Percentiles rank a stretch among this genome's conserved stretches.
Conservation (phyloP, 1,140 invertebrate genomes). For the Asobara japonica region DNA sequence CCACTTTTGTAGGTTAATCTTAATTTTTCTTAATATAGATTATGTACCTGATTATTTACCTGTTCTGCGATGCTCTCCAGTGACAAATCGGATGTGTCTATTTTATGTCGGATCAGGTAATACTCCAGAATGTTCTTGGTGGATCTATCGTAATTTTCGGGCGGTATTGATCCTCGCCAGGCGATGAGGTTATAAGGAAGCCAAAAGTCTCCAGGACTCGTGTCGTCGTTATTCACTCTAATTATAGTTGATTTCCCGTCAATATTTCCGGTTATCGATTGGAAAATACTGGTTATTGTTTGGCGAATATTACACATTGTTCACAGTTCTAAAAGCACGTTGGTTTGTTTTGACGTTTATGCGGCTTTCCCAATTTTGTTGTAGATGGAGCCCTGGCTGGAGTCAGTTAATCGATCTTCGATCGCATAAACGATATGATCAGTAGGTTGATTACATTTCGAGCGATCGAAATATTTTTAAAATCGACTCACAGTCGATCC, state of each 20-base stretch:
- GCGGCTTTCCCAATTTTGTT: background rate
- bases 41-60: conserved; percentile 47
- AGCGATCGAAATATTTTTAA: no score
- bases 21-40: no score
- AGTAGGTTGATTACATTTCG: no score
- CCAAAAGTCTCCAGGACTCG: conserved; percentile 65
- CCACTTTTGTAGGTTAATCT: no score
- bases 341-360: no score
- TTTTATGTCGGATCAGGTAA: conserved; percentile 37
- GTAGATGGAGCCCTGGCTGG: no score
- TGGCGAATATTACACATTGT: conserved; percentile 24
- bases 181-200: conserved; percentile 64
- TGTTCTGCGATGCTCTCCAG: conserved; percentile 37
- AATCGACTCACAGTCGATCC: no score
- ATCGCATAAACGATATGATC: no score
- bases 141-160: conserved; percentile 19
- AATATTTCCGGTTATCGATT: conserved; percentile 34
- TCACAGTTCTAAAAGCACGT: background rate
- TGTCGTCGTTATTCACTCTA: conserved; percentile 65
- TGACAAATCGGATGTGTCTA: background rate
- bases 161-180: conserved; percentile 62
- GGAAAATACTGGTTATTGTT: conserved; percentile 22
- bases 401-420: no score
- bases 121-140: conserved; percentile 44
- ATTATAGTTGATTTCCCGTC: conserved; percentile 47